Evolutionary conservation across 2,113 vertebrate species (phyloP).

Genomic region (Saccopteryx bilineata): DNA sequence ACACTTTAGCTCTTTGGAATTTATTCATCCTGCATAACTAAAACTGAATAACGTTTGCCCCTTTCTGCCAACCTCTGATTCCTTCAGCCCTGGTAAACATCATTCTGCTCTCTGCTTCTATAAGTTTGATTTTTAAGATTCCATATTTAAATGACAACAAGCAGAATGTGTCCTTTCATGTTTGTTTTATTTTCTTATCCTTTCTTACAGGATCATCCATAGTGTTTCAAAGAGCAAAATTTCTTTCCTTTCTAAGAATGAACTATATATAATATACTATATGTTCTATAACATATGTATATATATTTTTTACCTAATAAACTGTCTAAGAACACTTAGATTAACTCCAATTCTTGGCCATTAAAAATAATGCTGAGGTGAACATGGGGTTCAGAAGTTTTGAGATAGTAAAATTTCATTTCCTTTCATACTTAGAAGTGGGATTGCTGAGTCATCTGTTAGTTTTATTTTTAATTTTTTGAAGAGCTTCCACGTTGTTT

Average conservation of each 20-base stretch:
- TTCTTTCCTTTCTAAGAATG: neutral
- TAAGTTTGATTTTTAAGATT: neutral
- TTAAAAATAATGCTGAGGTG: neutral
- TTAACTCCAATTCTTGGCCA: neutral
- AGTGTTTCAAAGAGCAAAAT: neutral
- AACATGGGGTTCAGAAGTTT: neutral
- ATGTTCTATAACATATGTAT: neutral
- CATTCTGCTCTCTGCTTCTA: neutral
- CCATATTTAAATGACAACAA: neutral
- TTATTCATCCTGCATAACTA: neutral
- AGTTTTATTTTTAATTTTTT: neutral
- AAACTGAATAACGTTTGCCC: neutral
- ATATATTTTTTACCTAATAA: neutral
- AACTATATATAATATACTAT: neutral
- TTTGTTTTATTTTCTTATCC: neutral
- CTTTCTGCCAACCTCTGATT: neutral
- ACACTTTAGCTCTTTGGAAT: neutral
- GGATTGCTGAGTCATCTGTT: neutral
- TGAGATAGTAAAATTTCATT: neutral
- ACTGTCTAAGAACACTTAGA: neutral
- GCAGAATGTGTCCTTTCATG: neutral
- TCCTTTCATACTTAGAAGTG: neutral
- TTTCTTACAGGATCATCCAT: neutral
- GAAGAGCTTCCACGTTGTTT: neutral
- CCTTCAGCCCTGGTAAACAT: neutral